Evolutionary conservation across 2,888 invertebrate genomes (phyloP), one percentile per base, ranked within the genome.

Genomic region (Agelastica alni): DNA sequence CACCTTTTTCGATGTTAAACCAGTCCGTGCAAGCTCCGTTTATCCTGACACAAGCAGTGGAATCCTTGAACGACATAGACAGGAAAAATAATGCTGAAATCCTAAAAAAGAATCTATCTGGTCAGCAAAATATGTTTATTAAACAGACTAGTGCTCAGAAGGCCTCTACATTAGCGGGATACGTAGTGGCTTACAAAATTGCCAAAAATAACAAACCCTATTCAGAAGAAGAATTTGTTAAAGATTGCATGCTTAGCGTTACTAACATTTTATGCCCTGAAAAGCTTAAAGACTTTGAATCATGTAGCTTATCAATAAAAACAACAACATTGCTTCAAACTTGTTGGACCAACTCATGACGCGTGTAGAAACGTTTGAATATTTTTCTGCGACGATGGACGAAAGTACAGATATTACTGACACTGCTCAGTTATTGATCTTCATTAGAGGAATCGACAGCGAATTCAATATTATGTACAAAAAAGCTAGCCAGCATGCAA

Each of bases 351-450:
- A 36, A 4, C 7, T 36, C 4, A 14, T 6, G 14, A 13, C 2
- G 4, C 12, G 5, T 36, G 9, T 4, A 9, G 13, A 36, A 6
- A 14, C 14, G 7, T 36, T 13, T 16, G 16, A 36, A 36, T 36
- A 36, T 9, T 36, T 56, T 18, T 56, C 46, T 14, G 13, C 51
- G 16, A 44, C 49, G 12, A 32, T 44, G n/a, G 64, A 67, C 56
- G 64, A 63, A 61, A 65, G 63, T 61, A 60, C 42, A 31, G 64
- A 59, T 31, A 22, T 53, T 5, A 28, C 47, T 20, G 41, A 18
- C 39, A 53, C 26, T 32, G 34, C 37, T 6, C 49, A 45, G 14
- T 32, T 53, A 4, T 17, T 48, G 14, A 53, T 53, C 13, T 53
- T 47, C 36, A 45, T 53, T 31, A 31, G 42, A 13, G 26, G 42